phyloP scores from a whole-genome alignment of 2,797 vertebrate genomes.

The Clarias pachynema region DNA sequence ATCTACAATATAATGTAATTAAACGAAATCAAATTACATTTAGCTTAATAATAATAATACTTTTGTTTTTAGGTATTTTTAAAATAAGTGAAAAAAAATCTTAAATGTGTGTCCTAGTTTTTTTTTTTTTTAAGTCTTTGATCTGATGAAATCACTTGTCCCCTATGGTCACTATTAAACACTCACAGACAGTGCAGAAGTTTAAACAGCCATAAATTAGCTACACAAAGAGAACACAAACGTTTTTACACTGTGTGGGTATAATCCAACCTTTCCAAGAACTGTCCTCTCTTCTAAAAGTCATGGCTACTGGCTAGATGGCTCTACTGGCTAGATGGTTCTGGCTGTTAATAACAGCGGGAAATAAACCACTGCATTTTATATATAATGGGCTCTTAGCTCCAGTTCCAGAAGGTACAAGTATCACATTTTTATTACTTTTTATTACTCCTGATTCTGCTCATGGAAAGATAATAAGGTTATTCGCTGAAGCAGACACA shows the following conservation, averaged over 20 bases:
- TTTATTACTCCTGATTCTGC: neutral
- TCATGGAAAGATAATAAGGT: neutral
- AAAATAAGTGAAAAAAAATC: neutral
- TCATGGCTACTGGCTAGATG: neutral
- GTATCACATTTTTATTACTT: neutral
- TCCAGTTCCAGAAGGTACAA: neutral
- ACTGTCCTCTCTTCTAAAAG: neutral
- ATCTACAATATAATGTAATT: no score
- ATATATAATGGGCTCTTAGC: neutral
- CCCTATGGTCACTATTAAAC: neutral
- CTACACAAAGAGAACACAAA: neutral
- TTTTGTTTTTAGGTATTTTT: neutral
- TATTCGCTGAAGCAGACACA: neutral
- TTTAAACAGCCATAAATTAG: constrained; percentile 2
- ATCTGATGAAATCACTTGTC: neutral
- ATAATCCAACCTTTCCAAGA: neutral
- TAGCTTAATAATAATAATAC: neutral
- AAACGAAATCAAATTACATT: neutral
- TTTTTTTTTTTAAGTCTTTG: no score
- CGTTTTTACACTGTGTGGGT: neutral
- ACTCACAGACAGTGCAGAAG: neutral
- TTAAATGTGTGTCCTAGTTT: neutral
- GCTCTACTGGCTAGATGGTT: neutral
- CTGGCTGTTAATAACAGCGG: neutral
- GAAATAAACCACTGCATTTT: neutral